Evolutionary conservation across 1,140 invertebrate genomes (phyloP).

Genomic region (Andrena cerasifolii): DNA sequence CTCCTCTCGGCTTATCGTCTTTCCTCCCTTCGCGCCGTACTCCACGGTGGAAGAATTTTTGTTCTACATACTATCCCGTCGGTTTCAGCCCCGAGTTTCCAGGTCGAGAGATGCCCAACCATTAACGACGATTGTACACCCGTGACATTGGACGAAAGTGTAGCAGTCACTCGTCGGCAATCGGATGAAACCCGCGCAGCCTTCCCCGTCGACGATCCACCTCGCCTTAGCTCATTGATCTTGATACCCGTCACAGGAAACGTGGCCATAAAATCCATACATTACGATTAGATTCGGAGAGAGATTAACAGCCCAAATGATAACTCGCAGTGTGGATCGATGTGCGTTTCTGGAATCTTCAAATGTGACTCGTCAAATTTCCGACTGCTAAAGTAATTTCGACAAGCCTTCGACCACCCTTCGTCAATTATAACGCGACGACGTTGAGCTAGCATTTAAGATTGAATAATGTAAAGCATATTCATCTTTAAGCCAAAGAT

Average conservation of each 20-base stretch:
- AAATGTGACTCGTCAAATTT: slow-evolving; percentile 24
- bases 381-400: slow-evolving; percentile 3
- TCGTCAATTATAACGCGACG: too few relatives aligned
- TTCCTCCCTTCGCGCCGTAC: neutral
- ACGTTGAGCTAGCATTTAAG: too few relatives aligned
- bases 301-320: neutral
- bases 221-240: slow-evolving; percentile 19
- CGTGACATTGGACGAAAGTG: slow-evolving; percentile 16
- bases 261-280: neutral
- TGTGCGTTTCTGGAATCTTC: too few relatives aligned
- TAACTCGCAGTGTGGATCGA: neutral
- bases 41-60: slow-evolving; percentile 26
- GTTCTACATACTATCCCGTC: slow-evolving; percentile 21
- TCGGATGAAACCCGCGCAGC: slow-evolving; percentile 36
- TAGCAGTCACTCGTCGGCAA: slow-evolving; percentile 32
- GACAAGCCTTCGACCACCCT: too few relatives aligned
- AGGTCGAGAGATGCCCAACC: slow-evolving; percentile 56
- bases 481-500: too few relatives aligned
- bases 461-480: too few relatives aligned
- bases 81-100: slow-evolving; percentile 25
- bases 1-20: neutral
- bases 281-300: neutral
- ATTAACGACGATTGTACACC: slow-evolving; percentile 58
- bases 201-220: slow-evolving; percentile 42
- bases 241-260: neutral